Percentiles rank a stretch among this genome's conserved stretches.
Conservation (phyloP, 2,888 invertebrate species). For the Pristionchus maxplancki region DNA sequence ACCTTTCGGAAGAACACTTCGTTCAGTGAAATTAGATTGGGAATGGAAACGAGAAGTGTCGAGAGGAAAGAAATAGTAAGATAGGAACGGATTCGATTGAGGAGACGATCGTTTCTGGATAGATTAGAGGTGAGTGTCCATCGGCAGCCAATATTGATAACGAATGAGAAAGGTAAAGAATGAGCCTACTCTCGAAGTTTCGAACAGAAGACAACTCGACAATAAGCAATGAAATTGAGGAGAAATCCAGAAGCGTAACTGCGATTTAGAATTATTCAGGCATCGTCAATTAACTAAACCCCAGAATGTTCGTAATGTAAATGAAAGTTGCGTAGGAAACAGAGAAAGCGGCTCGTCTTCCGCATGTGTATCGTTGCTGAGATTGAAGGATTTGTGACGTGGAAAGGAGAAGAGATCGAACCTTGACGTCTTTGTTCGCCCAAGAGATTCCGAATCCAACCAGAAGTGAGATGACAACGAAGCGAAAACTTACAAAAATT, state of each 20-base stretch:
- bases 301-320: constrained; percentile 53
- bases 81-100: constrained; percentile 55
- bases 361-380: constrained; percentile 37
- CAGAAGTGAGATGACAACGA: not conserved
- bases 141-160: not conserved
- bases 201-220: constrained; percentile 52
- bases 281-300: not conserved
- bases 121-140: too few species aligned
- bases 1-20: constrained; percentile 53
- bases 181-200: constrained; percentile 7
- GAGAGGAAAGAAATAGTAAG: constrained; percentile 54
- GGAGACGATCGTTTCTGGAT: constrained; percentile 8
- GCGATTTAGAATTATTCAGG: not conserved
- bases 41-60: constrained; percentile 53
- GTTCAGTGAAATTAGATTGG: constrained; percentile 55
- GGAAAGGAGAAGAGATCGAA: not conserved
- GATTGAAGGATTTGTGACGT: not conserved
- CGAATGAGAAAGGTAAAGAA: not conserved
- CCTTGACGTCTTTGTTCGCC: not conserved
- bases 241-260: constrained; percentile 51
- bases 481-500: not conserved
- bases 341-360: constrained; percentile 55
- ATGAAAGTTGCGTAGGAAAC: constrained; percentile 53
- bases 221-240: constrained; percentile 53
- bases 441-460: not conserved